These are phyloP conservation scores for Dipus sagitta DNA, from an alignment of 2,797 vertebrate genomes.

Conservation along the genomic window DNA sequence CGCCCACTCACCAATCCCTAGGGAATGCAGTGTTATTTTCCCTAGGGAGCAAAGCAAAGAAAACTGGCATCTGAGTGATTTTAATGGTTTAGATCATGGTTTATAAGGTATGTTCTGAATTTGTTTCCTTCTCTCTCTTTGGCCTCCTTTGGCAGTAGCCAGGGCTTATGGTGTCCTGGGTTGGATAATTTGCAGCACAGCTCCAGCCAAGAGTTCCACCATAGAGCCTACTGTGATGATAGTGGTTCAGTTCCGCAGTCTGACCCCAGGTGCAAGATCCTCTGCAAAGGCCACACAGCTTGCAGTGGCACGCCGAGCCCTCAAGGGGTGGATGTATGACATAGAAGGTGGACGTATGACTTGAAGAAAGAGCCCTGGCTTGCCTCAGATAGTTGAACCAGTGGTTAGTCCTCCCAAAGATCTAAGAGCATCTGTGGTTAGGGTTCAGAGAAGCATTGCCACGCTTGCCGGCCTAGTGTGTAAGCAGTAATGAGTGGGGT, in stretches of 20 bases:
- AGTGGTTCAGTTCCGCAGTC: too few species aligned
- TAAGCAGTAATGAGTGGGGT: not conserved
- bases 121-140: not conserved
- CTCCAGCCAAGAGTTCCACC: not conserved
- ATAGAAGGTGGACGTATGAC: fast-evolving
- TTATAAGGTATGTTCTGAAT: not conserved
- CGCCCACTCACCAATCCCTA: constrained; percentile 12
- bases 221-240: not conserved
- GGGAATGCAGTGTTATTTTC: constrained; percentile 64
- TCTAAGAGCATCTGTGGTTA: not conserved
- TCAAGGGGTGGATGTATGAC: not conserved
- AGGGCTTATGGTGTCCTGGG: fast-evolving
- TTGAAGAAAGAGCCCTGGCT: not conserved
- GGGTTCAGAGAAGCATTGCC: not conserved
- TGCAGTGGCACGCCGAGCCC: fast-evolving
- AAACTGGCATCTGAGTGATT: not conserved
- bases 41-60: constrained; percentile 50
- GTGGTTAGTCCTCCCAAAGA: not conserved
- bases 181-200: not conserved
- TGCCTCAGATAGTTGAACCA: not conserved
- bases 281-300: not conserved
- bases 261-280: not conserved
- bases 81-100: not conserved
- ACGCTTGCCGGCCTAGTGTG: not conserved
- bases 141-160: not conserved